Conservation (phyloP, 2,113 vertebrate genomes). For the Cariama cristata region DNA sequence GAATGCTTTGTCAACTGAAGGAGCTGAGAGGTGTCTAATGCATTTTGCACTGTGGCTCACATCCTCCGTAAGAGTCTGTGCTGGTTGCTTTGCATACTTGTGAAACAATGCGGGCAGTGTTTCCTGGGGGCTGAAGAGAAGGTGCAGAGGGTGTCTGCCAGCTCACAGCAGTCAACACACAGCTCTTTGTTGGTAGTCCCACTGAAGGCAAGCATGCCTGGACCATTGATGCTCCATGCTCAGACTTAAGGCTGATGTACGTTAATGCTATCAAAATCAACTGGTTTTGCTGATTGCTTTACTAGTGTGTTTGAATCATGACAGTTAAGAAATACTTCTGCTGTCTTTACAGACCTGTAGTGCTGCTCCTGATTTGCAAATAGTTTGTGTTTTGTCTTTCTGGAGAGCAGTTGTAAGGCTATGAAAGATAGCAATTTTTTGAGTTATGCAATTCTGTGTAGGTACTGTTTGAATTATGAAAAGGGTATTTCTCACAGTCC, state of each 20-base stretch:
- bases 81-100: constrained; percentile 9
- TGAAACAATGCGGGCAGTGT: constrained; percentile 37
- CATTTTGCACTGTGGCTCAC: background rate
- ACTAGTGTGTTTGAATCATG: background rate
- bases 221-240: background rate
- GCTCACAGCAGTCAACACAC: background rate
- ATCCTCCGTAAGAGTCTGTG: background rate
- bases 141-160: constrained; percentile 51
- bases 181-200: constrained; percentile 40
- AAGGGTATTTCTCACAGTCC: background rate
- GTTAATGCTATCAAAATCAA: background rate
- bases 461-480: background rate
- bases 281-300: background rate
- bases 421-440: background rate
- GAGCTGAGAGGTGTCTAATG: background rate
- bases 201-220: background rate
- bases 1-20: background rate
- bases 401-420: background rate
- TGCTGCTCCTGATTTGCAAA: background rate
- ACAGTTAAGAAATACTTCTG: background rate
- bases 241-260: background rate
- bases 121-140: constrained; percentile 16
- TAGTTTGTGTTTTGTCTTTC: background rate
- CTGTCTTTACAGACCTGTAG: background rate
- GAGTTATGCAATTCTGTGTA: background rate